Base-by-base conservation (phyloP, 1,140 invertebrate genomes). In the Drosophila repletoides region DNA sequence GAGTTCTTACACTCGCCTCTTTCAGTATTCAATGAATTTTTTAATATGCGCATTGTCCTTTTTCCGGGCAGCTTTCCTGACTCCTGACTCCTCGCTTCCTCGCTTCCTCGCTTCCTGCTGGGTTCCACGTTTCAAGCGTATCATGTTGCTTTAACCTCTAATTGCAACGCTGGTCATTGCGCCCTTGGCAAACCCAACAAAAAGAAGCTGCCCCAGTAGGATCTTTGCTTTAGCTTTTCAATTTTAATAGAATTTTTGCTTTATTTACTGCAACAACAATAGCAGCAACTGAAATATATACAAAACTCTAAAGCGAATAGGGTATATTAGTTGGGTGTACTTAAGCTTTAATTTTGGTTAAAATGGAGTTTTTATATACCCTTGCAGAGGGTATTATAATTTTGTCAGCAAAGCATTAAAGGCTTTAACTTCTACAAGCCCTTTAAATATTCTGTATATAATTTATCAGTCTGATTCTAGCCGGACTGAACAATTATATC, bases 221-320 rank as follows among this genome's bases (percentile, higher is more conserved):
- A 53, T 53, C 64, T 63, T 56, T 58, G 48, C 60, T 63, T 40
- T 68, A 17, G 41, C 56, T 64, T 73, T 74, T 69, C 72, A 83
- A 64, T 55, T 70, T 83, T 74, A 71, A 83, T 74, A 53, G 60
- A 77, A 84, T 71, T 77, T 71, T 56, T 66, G 26, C 40, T 33
- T 60, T 70, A 77, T 77, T 77, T 74, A 52, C 72, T 60, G 51
- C 45, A 52, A 40, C 36, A 69, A 52, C 24, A 38, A 22, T 10
- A 28, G 14, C 6, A 40, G 29, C 21, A 52, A 17, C 12, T 33
- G 14, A 55, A 22, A 17, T 3, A 21, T 51, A 7, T 10, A 48
- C 28, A 61, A 22, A 36, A 51, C 24, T 43, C 22, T 34, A 9
- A 2, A 0, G 4, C 2, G 10, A 40, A 7, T 52, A 19, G 41